Percentiles rank a stretch among this genome's conserved stretches.
Evolutionary conservation across 1,140 invertebrate genomes (phyloP).

Genomic region (Pararge aegeria): DNA sequence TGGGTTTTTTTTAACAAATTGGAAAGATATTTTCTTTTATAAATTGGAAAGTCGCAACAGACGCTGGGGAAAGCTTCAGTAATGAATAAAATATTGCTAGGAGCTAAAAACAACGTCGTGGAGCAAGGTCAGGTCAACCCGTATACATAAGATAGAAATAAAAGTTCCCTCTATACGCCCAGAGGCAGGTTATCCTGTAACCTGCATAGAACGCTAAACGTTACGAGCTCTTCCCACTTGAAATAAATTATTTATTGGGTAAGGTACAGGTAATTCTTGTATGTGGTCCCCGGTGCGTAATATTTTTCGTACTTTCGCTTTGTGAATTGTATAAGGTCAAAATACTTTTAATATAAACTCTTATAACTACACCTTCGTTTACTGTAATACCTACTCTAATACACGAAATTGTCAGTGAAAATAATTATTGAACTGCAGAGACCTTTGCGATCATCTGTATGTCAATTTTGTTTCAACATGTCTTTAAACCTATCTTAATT

Average conservation of each 20-base stretch:
- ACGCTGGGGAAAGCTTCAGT: slow-evolving; percentile 15
- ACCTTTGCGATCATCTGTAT: no score
- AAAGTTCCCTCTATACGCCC: slow-evolving; percentile 17
- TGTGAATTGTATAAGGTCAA: no score
- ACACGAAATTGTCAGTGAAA: no score
- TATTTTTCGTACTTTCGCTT: background rate
- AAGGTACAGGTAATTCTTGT: background rate
- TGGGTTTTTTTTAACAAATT: background rate
- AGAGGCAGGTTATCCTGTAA: slow-evolving; percentile 5
- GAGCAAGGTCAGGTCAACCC: slow-evolving; percentile 32
- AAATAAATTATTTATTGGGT: background rate
- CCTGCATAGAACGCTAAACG: slow-evolving; percentile 11
- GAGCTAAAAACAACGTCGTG: slow-evolving; percentile 32
- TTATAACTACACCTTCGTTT: no score
- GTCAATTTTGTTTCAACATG: no score
- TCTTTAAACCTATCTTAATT: no score
- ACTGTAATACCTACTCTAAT: no score
- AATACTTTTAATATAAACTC: no score
- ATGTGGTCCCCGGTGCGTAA: background rate
- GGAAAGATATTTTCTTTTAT: no score
- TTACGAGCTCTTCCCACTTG: background rate
- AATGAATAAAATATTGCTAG: slow-evolving; percentile 33
- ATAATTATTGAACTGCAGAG: no score
- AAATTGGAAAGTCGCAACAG: slow-evolving; percentile 7
- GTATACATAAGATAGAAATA: slow-evolving; percentile 25